Evolutionary conservation across 2,113 vertebrate species (phyloP), one percentile per base, ranked within the genome.

Genomic region (Catharus fuscescens): DNA sequence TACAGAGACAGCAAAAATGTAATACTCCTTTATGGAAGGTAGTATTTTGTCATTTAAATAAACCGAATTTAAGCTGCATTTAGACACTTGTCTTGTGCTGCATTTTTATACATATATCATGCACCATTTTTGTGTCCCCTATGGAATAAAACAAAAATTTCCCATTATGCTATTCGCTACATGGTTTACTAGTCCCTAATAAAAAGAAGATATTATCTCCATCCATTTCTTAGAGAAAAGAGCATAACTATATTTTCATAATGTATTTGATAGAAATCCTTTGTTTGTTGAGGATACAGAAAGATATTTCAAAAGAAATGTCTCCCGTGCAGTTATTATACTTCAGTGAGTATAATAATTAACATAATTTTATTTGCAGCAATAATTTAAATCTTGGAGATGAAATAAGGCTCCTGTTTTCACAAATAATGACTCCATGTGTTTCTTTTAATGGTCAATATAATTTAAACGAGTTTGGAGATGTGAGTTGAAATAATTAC

Each of bases 361-460:
- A 96, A 90, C 85, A 92, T 78, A 86, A 93, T 91, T 92, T 90
- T 77, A 90, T 93, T 95, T 96, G 67, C 32, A 61, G 79, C n/a
- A 86, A 62, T 90, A 70, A 94, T 90, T 90, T 94, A 82, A 76
- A 80, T 36, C 67, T 83, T 86, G 32, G 67, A 88, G 59, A 84
- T 54, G 52, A 83, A 85, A 69, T 48, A 92, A 78, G 44, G 53
- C 77, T 69, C 71, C 23, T 7, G 3, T 66, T 84, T 86, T 64
- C 79, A 65, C 53, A 62, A 74, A 79, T 65, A 71, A 90, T 20
- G 50, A 82, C 16, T 79, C 14, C 6, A 5, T 19, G 24, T 23
- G 23, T 40, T 82, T 87, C 40, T 90, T 86, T 80, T 31, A 71
- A 53, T 48, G 53, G 56, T 69, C 67, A 71, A 31, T 45, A 45